Evolutionary conservation across 2,113 vertebrate genomes (phyloP).

Genomic region (Strix aluco): DNA sequence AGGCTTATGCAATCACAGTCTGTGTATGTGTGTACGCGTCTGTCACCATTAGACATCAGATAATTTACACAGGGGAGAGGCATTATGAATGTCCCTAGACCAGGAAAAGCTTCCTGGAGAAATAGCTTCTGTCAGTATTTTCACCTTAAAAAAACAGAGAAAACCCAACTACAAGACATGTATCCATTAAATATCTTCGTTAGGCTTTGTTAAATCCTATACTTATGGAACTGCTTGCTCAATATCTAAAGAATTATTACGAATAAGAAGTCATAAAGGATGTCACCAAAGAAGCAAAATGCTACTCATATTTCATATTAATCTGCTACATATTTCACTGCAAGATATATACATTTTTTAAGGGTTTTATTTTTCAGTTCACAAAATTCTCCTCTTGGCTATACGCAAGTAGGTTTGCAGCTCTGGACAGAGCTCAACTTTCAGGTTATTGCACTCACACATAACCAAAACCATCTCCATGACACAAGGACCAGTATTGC

Average conservation of each 20-base stretch:
- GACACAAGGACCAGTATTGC: background rate
- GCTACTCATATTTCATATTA: background rate
- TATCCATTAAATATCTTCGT: background rate
- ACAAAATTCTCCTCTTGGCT: background rate
- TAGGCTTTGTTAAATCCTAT: background rate
- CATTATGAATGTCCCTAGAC: conserved; percentile 50
- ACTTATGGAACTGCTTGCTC: background rate
- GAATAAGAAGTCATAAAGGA: background rate
- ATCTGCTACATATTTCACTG: background rate
- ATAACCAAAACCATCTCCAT: background rate
- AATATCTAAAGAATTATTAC: background rate
- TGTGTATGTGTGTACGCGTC: conserved; percentile 61
- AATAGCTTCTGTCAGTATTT: conserved; percentile 21
- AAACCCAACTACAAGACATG: background rate
- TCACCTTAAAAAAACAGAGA: background rate
- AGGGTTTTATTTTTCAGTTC: background rate
- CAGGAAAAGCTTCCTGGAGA: conserved; percentile 30
- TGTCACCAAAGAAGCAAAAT: background rate
- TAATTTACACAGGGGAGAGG: conserved; percentile 58
- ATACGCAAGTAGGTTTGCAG: background rate
- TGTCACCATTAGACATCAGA: conserved; percentile 66
- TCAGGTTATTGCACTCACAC: background rate
- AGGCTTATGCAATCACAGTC: conserved; percentile 66
- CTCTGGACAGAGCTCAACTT: background rate
- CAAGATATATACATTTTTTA: background rate